Base-by-base conservation (phyloP, 1,140 invertebrate genomes). In the Papilio polyxenes region DNA sequence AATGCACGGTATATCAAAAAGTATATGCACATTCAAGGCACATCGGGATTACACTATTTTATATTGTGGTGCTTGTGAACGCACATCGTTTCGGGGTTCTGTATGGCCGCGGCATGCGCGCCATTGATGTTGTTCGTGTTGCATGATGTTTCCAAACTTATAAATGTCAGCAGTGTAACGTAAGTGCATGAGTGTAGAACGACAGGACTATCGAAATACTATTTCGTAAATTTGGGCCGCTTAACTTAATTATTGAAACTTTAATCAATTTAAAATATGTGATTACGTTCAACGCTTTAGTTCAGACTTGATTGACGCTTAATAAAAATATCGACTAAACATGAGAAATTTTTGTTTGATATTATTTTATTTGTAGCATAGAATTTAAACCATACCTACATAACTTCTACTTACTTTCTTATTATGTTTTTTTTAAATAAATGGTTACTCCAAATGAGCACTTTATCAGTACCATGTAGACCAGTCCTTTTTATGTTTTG, bases 81-180 rank as follows among this genome's bases (percentile, higher is more conserved):
- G 90, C 91, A 93, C 92, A 92, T 86, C 69, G 84, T 87, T 84
- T 92, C 87, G 89, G 88, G 85, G 87, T 86, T 89, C 83, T 81
- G 85, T 85, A 85, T 91, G 88, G 87, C 89, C 88, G 86, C 90
- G 92, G 89, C 91, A 93, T 93, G 91, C 77, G 86, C 74, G 92
- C 92, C 92, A 92, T 93, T 84, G 85, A 85, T 93, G 93, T 94
- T 93, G 93, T 94, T 90, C 89, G 92, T 94, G 91, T 91, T 94
- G 93, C 92, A 94, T 94, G 93, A 90, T 89, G 83, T 92, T 87
- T 87, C 89, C 91, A 84, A 86, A 81, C 85, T 88, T 85, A 84
- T 89, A 91, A 86, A 87, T 88, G 88, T 85, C 89, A 86, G 23
- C 89, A 89, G 90, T 92, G 91, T 92, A 88, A 86, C 90, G 87